Evolutionary conservation across 2,888 invertebrate species (phyloP), one percentile per base, ranked within the genome.

Genomic region (Rhamnusium bicolor): DNA sequence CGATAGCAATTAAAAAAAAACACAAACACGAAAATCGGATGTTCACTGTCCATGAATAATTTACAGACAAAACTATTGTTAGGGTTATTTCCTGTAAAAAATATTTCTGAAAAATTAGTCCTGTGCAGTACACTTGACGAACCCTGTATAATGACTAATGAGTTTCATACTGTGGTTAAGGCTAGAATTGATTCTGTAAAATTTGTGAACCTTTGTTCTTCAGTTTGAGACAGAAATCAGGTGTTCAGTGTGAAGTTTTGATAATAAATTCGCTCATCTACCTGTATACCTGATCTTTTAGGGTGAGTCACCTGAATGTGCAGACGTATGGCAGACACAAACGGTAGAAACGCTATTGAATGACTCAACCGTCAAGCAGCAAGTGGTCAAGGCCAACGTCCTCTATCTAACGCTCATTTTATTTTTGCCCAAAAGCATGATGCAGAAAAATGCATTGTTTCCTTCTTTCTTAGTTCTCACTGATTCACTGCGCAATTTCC

Each of bases 381-480:
- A 83, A 84, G 81, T 84, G 83, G 84, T 84, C 85, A 85, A 86
- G 85, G 84, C 80, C 84, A 85, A 82, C 82, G 79, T 81, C 82
- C 82, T 81, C 80, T 80, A 79, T 83, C 84, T 84, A 83, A 84
- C 78, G 79, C 75, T 80, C 68, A 77, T 79, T 79, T 77, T 75
- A 71, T 68, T 72, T 72, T 69, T 62, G 63, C 56, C 63, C 60
- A 63, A 69, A 72, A 69, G 49, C 65, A 69, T 46, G 21, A 16
- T 72, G 54, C 46, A 69, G 61, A 62, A 69, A 72, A 69, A 72
- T 69, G 61, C 61, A 69, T 69, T 58, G 51, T 69, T 69, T 58
- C 24, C 49, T 69, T 12, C 32, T 60, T 58, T 58, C 58, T 18
- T 32, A 19, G 40, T 40, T 40, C 40, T 40, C 40, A 46, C 49